phyloP scores from a whole-genome alignment of 2,113 vertebrate genomes.

The Capra hircus region DNA sequence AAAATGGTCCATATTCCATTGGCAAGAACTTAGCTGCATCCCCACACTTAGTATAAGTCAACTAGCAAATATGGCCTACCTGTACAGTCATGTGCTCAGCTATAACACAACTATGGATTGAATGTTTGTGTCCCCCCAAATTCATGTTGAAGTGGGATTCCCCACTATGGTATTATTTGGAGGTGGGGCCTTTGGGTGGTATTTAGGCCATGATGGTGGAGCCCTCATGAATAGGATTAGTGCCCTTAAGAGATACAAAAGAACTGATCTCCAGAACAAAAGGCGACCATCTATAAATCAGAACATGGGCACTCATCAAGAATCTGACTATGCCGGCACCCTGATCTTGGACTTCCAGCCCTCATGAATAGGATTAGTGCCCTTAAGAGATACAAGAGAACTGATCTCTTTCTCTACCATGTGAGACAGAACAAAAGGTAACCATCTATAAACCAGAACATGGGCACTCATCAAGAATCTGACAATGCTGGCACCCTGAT shows the following conservation, averaged over 20 bases:
- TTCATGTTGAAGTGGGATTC: background rate
- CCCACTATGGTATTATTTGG: background rate
- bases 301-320: background rate
- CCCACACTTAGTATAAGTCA: background rate
- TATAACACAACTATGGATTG: background rate
- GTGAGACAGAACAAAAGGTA: background rate
- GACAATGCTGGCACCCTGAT: background rate
- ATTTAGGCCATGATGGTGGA: background rate
- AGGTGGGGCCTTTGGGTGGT: background rate
- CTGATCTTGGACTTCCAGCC: background rate
- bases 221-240: background rate
- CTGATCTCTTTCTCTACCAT: background rate
- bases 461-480: background rate
- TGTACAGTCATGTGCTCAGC: background rate
- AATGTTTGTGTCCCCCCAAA: background rate
- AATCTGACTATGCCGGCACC: background rate
- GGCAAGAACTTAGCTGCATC: background rate
- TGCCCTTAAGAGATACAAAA: background rate
- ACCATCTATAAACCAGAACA: background rate
- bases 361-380: too few relatives aligned
- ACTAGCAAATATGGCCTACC: background rate
- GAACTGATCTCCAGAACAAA: background rate
- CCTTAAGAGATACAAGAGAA: too few relatives aligned
- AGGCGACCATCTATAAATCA: background rate
- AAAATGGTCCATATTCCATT: background rate